Conservation (phyloP, 2,888 invertebrate genomes). For the Acanthosepion lycidas region DNA sequence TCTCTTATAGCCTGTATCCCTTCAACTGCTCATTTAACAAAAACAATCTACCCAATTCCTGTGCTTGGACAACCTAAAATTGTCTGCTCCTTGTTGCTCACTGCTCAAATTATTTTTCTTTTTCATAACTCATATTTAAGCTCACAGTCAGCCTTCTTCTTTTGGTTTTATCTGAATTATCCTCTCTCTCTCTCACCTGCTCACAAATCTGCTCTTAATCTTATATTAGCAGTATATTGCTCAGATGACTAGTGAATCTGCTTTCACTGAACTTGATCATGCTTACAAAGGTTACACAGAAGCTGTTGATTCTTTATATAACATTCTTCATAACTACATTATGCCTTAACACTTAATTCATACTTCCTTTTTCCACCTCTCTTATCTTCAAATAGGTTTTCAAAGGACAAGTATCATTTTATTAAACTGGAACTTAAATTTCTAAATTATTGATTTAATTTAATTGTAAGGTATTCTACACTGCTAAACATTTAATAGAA, state of each 20-base stretch:
- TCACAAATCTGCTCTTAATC: not conserved
- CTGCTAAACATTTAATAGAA: not conserved
- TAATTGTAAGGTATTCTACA: not conserved
- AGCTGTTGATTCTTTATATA: conserved; percentile 37
- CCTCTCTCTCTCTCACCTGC: not conserved
- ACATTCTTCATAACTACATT: not conserved
- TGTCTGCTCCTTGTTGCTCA: not conserved
- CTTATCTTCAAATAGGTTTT: not conserved
- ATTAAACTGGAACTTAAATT: not conserved
- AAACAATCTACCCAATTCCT: not conserved
- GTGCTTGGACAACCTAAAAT: not conserved
- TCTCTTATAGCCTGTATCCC: not conserved
- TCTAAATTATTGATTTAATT: not conserved
- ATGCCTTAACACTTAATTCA: too few species aligned
- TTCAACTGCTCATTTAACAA: not conserved
- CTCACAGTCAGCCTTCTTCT: not conserved
- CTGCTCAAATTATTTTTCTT: not conserved
- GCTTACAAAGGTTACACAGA: not conserved
- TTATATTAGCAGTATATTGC: not conserved
- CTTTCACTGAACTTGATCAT: not conserved
- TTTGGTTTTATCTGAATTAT: not conserved
- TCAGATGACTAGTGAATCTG: not conserved
- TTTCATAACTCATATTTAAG: not conserved
- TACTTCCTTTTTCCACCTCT: not conserved
- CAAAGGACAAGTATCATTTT: not conserved